phyloP scores from a whole-genome alignment of 2,797 vertebrate species.

The Leucoraja ocellata region DNA sequence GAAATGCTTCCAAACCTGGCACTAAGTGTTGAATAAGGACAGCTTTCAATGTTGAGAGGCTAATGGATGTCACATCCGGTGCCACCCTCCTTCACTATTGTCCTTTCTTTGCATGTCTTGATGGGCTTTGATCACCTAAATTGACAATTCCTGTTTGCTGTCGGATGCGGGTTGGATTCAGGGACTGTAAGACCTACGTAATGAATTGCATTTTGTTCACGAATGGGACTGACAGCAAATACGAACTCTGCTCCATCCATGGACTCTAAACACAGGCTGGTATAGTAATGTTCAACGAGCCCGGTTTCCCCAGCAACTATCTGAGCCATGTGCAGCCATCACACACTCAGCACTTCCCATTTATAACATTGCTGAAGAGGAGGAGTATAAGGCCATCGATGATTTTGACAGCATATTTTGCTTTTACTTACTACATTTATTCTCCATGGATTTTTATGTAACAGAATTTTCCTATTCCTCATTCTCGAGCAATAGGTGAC shows the following conservation, averaged over 20 bases:
- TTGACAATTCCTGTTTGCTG: slow-evolving; percentile 8
- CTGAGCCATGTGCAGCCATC: not conserved
- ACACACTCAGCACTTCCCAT: not conserved
- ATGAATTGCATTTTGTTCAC: not conserved
- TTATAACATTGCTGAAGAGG: not conserved
- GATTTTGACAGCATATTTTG: not conserved
- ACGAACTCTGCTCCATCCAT: not conserved
- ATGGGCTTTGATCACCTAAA: slow-evolving; percentile 9
- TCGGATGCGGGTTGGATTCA: not conserved
- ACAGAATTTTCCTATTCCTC: too few relatives aligned
- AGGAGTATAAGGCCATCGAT: not conserved
- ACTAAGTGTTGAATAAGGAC: not conserved
- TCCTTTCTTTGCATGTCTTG: not conserved
- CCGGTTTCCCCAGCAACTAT: slow-evolving; percentile 4
- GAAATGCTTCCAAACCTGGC: slow-evolving; percentile 4
- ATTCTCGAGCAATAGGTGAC: not conserved
- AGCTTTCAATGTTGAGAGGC: not conserved
- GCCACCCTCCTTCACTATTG: not conserved
- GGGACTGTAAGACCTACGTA: not conserved
- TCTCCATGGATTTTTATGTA: not conserved
- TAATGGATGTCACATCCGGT: not conserved
- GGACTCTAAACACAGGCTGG: not conserved
- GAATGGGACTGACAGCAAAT: not conserved
- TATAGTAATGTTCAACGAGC: not conserved
- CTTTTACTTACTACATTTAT: not conserved